Base-by-base conservation (phyloP, 2,888 invertebrate genomes). In the Meta bourneti region DNA sequence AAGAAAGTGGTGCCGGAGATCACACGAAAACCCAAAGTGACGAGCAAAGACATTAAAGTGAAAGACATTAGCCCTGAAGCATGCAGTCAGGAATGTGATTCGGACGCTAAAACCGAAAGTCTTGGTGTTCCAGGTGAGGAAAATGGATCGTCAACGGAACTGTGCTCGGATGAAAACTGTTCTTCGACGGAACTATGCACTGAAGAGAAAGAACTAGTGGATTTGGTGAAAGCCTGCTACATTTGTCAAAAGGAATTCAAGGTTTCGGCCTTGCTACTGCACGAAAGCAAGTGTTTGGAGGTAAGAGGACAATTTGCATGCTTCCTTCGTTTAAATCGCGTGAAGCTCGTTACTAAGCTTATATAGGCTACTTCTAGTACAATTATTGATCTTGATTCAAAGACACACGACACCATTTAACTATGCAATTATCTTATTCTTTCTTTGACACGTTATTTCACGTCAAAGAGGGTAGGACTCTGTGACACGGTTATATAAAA, bases 231-330 rank as follows among this genome's bases (percentile, higher is more conserved):
- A 34, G 34, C 74, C 7, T 92, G 97, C 94, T 96, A 96, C 94
- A 95, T 96, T 85, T 97, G 97, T 94, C 96, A 96, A 6, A 95
- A 96, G 86, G 96, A 96, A 94, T 97, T 96, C 94, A 97, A 97
- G 7, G 96, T 96, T 6, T 96, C 96, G 77, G 96, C 96, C 19
- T 96, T 96, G 93, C 95, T 96, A 7, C 95, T 97, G 93, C 97
- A 97, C 94, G 96, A 97, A 94, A 96, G 96, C 0, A 96, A 96
- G 94, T 97, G 97, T 94, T 89, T 92, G 34, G 92, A 89, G 89
- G 92, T 92, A 89, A 89, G 89, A 19, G 49, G 13, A 19, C 34
- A 6, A 16, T 86, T 78, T 20, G 51, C 70, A 61, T 78, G 69
- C 9, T 19, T 80, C 52, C 61, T 72, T 20, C 34, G 11, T 34